Conservation (phyloP, 2,888 invertebrate genomes). For the Thera obeliscata region DNA sequence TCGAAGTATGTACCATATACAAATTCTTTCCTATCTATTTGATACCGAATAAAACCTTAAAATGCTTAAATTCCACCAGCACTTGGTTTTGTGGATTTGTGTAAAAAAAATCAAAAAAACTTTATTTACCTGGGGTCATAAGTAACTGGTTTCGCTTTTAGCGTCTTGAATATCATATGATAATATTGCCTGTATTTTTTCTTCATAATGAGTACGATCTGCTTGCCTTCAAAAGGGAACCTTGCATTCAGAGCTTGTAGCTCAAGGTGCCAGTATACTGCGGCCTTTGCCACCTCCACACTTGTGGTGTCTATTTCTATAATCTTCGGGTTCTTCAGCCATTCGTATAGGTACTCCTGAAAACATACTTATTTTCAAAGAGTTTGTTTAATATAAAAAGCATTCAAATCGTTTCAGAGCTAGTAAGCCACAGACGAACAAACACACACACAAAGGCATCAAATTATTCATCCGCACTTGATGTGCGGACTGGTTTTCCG, state of each 20-base stretch:
- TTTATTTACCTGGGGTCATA: conserved; percentile 73
- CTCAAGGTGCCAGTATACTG: conserved; percentile 74
- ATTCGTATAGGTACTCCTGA: conserved; percentile 78
- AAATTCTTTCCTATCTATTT: too few species aligned
- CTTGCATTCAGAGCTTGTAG: conserved; percentile 62
- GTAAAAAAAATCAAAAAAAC: too few species aligned
- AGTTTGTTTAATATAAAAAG: too few species aligned
- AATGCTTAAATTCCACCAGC: too few species aligned
- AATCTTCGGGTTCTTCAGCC: conserved; percentile 78
- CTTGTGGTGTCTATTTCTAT: conserved; percentile 75
- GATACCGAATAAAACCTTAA: too few species aligned
- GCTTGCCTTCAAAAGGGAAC: conserved; percentile 77
- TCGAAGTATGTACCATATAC: too few species aligned
- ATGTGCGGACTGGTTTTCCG: too few species aligned
- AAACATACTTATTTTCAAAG: conserved; percentile 4
- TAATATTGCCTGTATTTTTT: conserved; percentile 79
- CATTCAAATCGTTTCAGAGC: too few species aligned
- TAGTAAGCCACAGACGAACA: too few species aligned
- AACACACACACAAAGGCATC: too few species aligned
- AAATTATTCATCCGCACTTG: too few species aligned
- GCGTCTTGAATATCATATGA: conserved; percentile 77
- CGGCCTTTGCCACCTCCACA: conserved; percentile 76
- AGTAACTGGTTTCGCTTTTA: conserved; percentile 77
- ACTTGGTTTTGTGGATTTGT: too few species aligned
- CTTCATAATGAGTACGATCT: conserved; percentile 79